These are phyloP conservation scores for Drosophila barbarae DNA, from an alignment of 2,888 invertebrate genomes.

Conservation along the genomic window DNA sequence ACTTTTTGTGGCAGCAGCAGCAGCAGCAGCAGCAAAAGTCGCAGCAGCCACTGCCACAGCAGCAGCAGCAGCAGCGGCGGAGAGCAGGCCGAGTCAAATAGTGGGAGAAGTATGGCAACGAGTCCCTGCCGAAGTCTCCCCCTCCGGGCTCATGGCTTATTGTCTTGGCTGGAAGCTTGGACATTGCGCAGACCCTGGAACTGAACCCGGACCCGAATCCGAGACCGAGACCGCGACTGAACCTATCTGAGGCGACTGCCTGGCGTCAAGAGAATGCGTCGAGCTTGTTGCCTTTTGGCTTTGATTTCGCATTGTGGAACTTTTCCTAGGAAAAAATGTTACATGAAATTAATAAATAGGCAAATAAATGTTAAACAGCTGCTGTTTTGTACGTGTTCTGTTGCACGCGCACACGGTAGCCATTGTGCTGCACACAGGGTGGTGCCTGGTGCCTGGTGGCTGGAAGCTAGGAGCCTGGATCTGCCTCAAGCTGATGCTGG, in stretches of 20 bases:
- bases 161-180: slow-evolving; percentile 58
- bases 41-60: slow-evolving; percentile 23
- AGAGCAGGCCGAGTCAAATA: slow-evolving; percentile 64
- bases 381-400: slow-evolving; percentile 74
- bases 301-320: slow-evolving; percentile 72
- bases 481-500: slow-evolving; percentile 22
- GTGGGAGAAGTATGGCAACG: slow-evolving; percentile 76
- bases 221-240: slow-evolving; percentile 16
- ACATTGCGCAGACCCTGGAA: slow-evolving; percentile 52
- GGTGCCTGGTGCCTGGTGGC: slow-evolving; percentile 38
- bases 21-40: slow-evolving; percentile 23
- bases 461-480: background rate
- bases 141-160: slow-evolving; percentile 49
- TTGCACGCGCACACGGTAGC: slow-evolving; percentile 74
- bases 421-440: slow-evolving; percentile 73
- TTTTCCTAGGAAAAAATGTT: slow-evolving; percentile 76
- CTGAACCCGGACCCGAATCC: slow-evolving; percentile 27
- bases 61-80: slow-evolving; percentile 27
- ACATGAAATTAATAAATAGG: slow-evolving; percentile 75
- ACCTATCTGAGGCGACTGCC: slow-evolving; percentile 58
- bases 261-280: slow-evolving; percentile 74
- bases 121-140: slow-evolving; percentile 47
- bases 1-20: slow-evolving; percentile 69
- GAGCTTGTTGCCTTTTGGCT: slow-evolving; percentile 71
- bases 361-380: slow-evolving; percentile 73